These are phyloP conservation scores for Rhynchophorus ferrugineus DNA, from an alignment of 1,140 invertebrate species.

Conservation along the genomic window DNA sequence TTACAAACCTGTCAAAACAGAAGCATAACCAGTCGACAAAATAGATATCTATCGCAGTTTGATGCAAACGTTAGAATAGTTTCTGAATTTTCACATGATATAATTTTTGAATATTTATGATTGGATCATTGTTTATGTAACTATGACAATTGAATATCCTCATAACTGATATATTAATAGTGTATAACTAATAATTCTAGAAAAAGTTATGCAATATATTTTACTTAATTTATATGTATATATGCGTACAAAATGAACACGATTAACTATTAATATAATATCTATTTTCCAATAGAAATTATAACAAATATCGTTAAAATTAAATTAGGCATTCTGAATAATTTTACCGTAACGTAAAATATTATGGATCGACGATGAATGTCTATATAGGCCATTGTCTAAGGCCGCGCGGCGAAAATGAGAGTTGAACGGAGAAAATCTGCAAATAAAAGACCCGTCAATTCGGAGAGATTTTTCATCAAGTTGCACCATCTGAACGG, in stretches of 20 bases:
- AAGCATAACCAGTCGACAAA: conserved; percentile 11
- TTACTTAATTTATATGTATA: too few relatives aligned
- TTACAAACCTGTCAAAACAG: conserved; percentile 26
- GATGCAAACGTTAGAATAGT: not conserved
- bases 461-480: conserved; percentile 41
- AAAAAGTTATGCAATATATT: too few relatives aligned
- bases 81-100: not conserved
- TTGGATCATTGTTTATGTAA: too few relatives aligned
- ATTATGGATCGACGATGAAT: not conserved
- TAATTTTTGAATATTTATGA: too few relatives aligned
- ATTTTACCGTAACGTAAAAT: conserved; percentile 1
- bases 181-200: too few relatives aligned
- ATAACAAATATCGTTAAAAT: too few relatives aligned
- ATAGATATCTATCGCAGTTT: not conserved
- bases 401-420: conserved; percentile 36
- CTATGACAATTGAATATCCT: too few relatives aligned
- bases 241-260: too few relatives aligned
- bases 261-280: too few relatives aligned
- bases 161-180: too few relatives aligned
- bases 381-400: conserved; percentile 34
- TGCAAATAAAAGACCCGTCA: conserved; percentile 42
- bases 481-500: conserved; percentile 37
- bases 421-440: conserved; percentile 40
- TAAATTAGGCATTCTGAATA: too few relatives aligned
- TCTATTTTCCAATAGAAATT: too few relatives aligned